phyloP scores from a whole-genome alignment of 2,113 vertebrate species.

The Grus americana region DNA sequence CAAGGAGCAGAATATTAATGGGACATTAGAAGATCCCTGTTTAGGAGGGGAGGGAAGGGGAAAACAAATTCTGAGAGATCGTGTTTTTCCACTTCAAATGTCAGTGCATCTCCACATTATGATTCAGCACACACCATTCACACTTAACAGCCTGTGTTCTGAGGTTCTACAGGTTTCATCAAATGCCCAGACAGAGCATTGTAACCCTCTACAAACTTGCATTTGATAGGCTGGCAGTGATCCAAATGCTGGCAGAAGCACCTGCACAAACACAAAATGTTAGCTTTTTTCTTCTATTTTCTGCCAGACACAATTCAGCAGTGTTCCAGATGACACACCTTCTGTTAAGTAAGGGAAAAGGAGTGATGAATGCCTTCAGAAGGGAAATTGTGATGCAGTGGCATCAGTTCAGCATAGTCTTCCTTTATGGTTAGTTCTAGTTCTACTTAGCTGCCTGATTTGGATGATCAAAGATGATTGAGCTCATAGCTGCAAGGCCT shows the following conservation, averaged over 20 bases:
- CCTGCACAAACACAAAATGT: background rate
- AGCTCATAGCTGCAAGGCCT: background rate
- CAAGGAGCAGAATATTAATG: conserved; percentile 38
- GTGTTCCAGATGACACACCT: background rate
- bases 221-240: background rate
- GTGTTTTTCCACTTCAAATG: background rate
- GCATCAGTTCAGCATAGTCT: background rate
- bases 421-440: background rate
- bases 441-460: background rate
- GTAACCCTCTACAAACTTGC: background rate
- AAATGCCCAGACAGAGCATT: background rate
- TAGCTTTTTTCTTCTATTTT: conserved; percentile 5
- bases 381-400: fast-evolving
- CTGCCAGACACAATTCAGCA: background rate
- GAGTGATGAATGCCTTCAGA: background rate
- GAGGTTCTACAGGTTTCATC: background rate
- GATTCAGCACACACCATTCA: background rate
- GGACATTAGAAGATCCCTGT: background rate
- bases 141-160: background rate
- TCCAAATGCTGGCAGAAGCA: background rate
- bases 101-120: background rate
- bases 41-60: background rate
- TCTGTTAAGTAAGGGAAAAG: conserved; percentile 12
- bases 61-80: background rate
- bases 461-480: background rate